Evolutionary conservation across 2,113 vertebrate genomes (phyloP).

Genomic region (Spheniscus mendiculus): DNA sequence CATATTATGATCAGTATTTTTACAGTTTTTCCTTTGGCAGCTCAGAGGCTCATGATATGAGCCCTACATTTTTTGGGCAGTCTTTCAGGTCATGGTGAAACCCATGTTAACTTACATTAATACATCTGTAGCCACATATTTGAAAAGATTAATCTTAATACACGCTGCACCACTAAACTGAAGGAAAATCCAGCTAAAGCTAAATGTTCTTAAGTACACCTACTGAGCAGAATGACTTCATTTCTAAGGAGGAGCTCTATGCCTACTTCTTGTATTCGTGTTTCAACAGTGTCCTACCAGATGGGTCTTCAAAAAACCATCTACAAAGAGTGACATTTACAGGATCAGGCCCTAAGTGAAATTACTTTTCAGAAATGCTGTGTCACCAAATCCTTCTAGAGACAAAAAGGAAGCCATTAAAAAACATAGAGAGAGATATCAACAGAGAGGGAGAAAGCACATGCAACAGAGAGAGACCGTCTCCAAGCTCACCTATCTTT

Average conservation of each 20-base stretch:
- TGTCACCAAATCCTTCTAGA: background rate
- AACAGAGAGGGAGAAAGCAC: background rate
- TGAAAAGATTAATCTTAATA: background rate
- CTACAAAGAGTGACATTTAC: background rate
- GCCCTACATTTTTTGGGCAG: background rate
- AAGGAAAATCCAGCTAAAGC: background rate
- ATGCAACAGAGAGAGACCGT: background rate
- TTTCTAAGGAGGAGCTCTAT: background rate
- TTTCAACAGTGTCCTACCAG: background rate
- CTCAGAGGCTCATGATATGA: background rate
- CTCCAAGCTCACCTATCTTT: slow-evolving; percentile 85
- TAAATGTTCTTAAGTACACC: background rate
- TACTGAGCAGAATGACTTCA: background rate
- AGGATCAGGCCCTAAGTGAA: background rate
- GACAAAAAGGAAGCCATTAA: background rate
- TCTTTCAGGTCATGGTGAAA: background rate
- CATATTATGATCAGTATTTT: background rate
- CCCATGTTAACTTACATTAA: background rate
- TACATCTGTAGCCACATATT: background rate
- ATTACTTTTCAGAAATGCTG: background rate
- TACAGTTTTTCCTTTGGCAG: background rate
- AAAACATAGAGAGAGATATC: accelerated
- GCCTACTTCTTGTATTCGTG: background rate
- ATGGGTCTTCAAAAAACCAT: background rate
- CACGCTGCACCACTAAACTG: background rate